Conservation (phyloP, 23 tunicate genomes). For the Ciona savignyi region DNA sequence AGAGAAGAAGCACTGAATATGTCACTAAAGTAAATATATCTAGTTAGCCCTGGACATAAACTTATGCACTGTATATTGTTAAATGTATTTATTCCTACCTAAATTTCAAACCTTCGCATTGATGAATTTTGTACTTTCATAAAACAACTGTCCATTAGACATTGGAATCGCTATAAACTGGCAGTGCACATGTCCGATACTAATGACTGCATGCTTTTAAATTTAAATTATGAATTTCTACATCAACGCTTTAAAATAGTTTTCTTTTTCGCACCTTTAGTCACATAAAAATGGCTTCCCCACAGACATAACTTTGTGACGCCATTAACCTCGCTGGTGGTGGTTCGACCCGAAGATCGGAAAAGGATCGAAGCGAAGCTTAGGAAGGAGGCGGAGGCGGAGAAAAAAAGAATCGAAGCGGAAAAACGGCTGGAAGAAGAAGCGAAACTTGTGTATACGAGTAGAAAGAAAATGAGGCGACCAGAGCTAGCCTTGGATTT, state of each 20-base stretch:
- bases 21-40: conserved; percentile 54
- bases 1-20: conserved; percentile 58
- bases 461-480: background rate
- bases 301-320: conserved; percentile 69
- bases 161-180: too few relatives aligned
- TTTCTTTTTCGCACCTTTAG: background rate
- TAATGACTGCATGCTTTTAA: background rate
- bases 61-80: too few relatives aligned
- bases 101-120: too few relatives aligned
- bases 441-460: conserved; percentile 1
- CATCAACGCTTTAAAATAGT: too few relatives aligned
- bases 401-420: conserved; percentile 10
- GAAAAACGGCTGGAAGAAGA: conserved; percentile 21
- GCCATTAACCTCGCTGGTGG: conserved; percentile 60
- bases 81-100: too few relatives aligned
- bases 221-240: background rate
- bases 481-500: background rate
- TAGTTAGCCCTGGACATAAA: too few relatives aligned
- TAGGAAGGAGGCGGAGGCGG: conserved; percentile 24
- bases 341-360: conserved; percentile 32
- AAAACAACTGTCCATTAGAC: too few relatives aligned
- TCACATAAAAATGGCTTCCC: too few relatives aligned
- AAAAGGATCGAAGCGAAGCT: conserved; percentile 33
- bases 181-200: too few relatives aligned
- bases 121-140: too few relatives aligned